These are phyloP conservation scores for Rhagoletis pomonella DNA, from an alignment of 1,140 invertebrate genomes.

Conservation along the genomic window DNA sequence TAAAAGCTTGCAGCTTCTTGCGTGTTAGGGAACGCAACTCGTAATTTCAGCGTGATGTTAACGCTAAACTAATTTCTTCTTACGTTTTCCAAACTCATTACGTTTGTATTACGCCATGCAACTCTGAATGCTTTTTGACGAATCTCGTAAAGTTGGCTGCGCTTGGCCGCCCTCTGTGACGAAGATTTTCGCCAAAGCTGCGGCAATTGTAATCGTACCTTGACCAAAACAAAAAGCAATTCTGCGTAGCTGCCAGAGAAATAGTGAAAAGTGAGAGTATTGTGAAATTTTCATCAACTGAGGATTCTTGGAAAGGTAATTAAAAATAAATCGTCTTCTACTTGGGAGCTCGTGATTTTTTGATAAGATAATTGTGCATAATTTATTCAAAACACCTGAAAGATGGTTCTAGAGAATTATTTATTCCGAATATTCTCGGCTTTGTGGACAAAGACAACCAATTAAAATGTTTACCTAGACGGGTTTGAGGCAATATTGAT, in stretches of 20 bases:
- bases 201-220: background rate
- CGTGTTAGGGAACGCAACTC: no score
- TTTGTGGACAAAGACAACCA: background rate
- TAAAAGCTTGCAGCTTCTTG: no score
- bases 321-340: background rate
- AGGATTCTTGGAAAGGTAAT: conserved; percentile 7
- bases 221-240: conserved; percentile 22
- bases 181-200: conserved; percentile 17
- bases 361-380: background rate
- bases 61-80: no score
- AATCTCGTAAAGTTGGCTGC: background rate
- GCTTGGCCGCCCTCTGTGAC: background rate
- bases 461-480: background rate
- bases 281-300: background rate
- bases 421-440: background rate
- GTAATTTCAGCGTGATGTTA: no score
- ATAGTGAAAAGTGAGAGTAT: conserved; percentile 13
- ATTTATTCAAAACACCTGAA: background rate
- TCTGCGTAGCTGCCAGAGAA: background rate
- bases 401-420: background rate
- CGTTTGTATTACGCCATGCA: background rate
- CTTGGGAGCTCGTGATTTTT: background rate
- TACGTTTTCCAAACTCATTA: background rate
- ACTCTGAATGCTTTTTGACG: background rate
- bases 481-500: background rate